These are phyloP conservation scores for Onychorhynchus coronatus DNA, from an alignment of 2,113 vertebrate genomes.

Conservation along the genomic window DNA sequence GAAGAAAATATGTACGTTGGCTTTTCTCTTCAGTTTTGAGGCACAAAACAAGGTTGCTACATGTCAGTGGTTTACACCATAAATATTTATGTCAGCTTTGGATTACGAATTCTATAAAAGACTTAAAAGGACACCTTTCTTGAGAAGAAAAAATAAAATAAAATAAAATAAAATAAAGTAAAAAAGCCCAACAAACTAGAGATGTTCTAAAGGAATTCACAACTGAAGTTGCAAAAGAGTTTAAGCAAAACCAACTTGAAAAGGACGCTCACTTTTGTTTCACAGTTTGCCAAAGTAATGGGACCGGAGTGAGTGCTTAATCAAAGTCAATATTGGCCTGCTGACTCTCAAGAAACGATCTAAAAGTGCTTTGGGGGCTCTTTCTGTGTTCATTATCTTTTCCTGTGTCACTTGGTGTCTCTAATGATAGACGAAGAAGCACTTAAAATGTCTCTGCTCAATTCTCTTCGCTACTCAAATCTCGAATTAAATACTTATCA, in stretches of 20 bases:
- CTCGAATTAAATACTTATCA: conserved; percentile 43
- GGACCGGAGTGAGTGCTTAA: conserved; percentile 64
- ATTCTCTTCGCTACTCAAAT: conserved; percentile 33
- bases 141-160: background rate
- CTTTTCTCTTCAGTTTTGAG: background rate
- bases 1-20: fast-evolving
- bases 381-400: conserved; percentile 64
- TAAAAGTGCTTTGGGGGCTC: conserved; percentile 71
- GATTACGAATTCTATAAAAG: background rate
- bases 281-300: conserved; percentile 75
- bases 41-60: background rate
- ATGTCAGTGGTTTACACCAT: background rate
- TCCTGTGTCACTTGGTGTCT: conserved; percentile 62
- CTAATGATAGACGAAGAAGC: conserved; percentile 61
- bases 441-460: conserved; percentile 68
- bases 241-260: conserved; percentile 68
- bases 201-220: conserved; percentile 58
- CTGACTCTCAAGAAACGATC: conserved; percentile 78
- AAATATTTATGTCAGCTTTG: background rate
- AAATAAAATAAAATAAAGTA: background rate
- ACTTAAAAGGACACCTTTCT: background rate
- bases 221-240: conserved; percentile 61
- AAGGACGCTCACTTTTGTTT: conserved; percentile 58
- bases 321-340: conserved; percentile 76
- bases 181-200: background rate